phyloP scores from a whole-genome alignment of 2,797 vertebrate species.

The Epinephelus malabaricus region DNA sequence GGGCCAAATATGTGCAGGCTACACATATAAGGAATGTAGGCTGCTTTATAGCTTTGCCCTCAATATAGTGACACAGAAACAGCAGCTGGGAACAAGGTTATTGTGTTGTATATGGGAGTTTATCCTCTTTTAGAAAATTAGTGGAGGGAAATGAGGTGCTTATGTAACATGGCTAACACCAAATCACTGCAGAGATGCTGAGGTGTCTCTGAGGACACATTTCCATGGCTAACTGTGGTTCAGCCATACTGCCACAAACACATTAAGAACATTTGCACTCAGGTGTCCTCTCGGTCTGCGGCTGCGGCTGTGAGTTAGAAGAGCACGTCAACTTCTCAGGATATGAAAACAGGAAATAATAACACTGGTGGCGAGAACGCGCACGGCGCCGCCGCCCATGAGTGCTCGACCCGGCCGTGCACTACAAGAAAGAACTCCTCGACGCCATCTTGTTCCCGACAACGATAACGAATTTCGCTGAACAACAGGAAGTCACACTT shows the following conservation, averaged over 20 bases:
- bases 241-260: not conserved
- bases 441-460: slow-evolving; percentile 83
- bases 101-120: not conserved
- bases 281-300: not conserved
- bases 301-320: not conserved
- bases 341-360: slow-evolving; percentile 78
- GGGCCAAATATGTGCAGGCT: too few relatives aligned
- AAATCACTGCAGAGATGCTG: too few relatives aligned
- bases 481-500: not conserved
- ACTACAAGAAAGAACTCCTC: slow-evolving; percentile 23
- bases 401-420: slow-evolving; percentile 51
- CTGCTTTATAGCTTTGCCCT: too few relatives aligned
- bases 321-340: slow-evolving; percentile 6
- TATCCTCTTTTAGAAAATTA: not conserved
- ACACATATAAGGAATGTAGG: too few relatives aligned
- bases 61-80: too few relatives aligned
- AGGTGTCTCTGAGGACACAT: not conserved
- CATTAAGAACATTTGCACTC: not conserved
- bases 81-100: too few relatives aligned
- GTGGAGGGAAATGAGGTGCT: slow-evolving; percentile 1
- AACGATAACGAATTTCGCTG: not conserved
- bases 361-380: slow-evolving; percentile 66
- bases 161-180: slow-evolving; percentile 20
- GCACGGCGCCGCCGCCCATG: slow-evolving; percentile 76
- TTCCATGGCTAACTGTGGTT: not conserved